Percentiles rank a stretch among this genome's conserved stretches.
These are phyloP conservation scores for Drosophila ustulata DNA, from an alignment of 2,888 invertebrate species.

Conservation along the genomic window DNA sequence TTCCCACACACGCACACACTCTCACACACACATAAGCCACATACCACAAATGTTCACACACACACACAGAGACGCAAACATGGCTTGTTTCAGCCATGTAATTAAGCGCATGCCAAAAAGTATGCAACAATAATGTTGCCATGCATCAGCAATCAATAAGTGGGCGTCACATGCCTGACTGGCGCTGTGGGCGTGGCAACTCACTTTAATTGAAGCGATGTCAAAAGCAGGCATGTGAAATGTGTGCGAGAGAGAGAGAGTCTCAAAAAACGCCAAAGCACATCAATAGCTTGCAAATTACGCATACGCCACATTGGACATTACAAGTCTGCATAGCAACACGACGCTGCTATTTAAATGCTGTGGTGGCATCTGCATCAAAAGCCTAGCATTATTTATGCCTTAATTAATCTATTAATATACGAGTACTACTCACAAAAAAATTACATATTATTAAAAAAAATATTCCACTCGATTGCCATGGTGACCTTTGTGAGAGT, in stretches of 20 bases:
- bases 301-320: conserved; percentile 34
- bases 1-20: conserved; percentile 32
- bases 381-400: neutral
- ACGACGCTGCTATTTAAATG: neutral
- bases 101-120: conserved; percentile 77
- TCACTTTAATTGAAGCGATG: conserved; percentile 58
- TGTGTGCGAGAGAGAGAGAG: conserved; percentile 21
- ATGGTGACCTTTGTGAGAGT: neutral
- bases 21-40: conserved; percentile 31
- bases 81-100: conserved; percentile 62
- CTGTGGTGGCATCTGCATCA: neutral
- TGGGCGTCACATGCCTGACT: conserved; percentile 35
- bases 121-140: conserved; percentile 69
- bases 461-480: conserved; percentile 2
- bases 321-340: conserved; percentile 13
- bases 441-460: neutral
- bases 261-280: conserved; percentile 8
- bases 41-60: conserved; percentile 26
- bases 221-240: conserved; percentile 61
- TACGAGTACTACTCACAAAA: neutral
- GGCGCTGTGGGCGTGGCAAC: conserved; percentile 50
- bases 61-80: conserved; percentile 11
- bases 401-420: neutral
- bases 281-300: conserved; percentile 44
- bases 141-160: conserved; percentile 63